phyloP scores from a whole-genome alignment of 2,113 vertebrate genomes.

The Nycticebus coucang region DNA sequence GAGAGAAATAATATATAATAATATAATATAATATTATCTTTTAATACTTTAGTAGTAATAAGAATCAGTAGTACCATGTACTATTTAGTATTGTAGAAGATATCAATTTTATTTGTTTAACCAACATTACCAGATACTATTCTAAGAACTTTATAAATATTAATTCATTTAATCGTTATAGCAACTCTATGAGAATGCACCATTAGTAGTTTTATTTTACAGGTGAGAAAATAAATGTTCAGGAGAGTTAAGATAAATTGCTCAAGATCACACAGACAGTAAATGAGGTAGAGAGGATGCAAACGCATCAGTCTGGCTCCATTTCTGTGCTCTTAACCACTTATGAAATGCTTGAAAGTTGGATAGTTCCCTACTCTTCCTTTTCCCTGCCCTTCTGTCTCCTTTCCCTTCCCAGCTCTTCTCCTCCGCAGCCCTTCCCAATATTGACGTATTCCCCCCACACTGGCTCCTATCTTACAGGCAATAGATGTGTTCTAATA shows the following conservation, averaged over 20 bases:
- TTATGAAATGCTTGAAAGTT: background rate
- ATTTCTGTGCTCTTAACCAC: background rate
- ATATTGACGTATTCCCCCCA: background rate
- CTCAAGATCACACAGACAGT: background rate
- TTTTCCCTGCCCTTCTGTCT: too few species aligned
- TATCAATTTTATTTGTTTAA: slow-evolving; percentile 11
- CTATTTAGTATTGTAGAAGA: slow-evolving; percentile 3
- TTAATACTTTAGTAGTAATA: background rate
- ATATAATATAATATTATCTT: background rate
- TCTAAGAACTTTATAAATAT: slow-evolving; percentile 15
- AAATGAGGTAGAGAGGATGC: background rate
- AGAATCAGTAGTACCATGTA: background rate
- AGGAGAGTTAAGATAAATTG: background rate
- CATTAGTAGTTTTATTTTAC: background rate
- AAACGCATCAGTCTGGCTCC: background rate
- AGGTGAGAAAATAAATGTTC: background rate
- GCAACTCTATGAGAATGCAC: background rate
- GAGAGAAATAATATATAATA: background rate
- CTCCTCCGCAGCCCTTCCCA: background rate
- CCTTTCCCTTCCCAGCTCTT: background rate
- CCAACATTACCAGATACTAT: background rate
- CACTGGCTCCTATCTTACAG: background rate
- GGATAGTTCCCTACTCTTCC: background rate
- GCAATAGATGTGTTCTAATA: background rate
- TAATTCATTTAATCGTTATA: background rate